A percentile compares a stretch with the other conserved stretches of the same genome.
Conservation (phyloP, 1,140 invertebrate genomes). For the Hypsibius dujardini region DNA sequence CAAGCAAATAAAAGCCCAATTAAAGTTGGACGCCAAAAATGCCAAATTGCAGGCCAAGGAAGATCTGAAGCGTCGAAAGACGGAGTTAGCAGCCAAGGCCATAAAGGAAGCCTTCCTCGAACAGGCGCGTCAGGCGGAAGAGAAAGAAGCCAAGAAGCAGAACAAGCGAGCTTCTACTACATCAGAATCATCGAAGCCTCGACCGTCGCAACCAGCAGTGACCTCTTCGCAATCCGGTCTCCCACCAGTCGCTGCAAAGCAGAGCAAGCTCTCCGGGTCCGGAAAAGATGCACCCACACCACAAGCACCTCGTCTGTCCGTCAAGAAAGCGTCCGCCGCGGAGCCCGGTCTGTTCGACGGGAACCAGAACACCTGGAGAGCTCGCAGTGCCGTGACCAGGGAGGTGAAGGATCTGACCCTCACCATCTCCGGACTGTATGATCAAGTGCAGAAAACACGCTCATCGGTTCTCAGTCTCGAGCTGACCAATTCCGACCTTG, state of each 20-base stretch:
- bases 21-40: too few species aligned
- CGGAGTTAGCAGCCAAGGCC: too few species aligned
- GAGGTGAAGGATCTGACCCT: conserved; percentile 13
- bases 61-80: too few species aligned
- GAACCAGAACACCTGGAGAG: background rate
- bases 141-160: background rate
- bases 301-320: background rate
- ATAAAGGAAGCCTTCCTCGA: too few species aligned
- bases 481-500: background rate
- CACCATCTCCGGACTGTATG: background rate
- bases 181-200: too few species aligned
- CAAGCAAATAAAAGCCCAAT: too few species aligned
- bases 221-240: too few species aligned
- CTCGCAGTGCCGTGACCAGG: background rate
- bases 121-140: background rate
- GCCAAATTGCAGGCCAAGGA: too few species aligned
- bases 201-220: conserved; percentile 2
- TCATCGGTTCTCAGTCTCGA: background rate
- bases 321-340: background rate
- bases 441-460: background rate
- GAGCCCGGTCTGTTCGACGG: background rate
- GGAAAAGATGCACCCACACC: background rate
- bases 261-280: too few species aligned
- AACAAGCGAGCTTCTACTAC: background rate
- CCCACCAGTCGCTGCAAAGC: too few species aligned